phyloP scores from a whole-genome alignment of 2,888 invertebrate species.

The Acanthosepion esculentum region DNA sequence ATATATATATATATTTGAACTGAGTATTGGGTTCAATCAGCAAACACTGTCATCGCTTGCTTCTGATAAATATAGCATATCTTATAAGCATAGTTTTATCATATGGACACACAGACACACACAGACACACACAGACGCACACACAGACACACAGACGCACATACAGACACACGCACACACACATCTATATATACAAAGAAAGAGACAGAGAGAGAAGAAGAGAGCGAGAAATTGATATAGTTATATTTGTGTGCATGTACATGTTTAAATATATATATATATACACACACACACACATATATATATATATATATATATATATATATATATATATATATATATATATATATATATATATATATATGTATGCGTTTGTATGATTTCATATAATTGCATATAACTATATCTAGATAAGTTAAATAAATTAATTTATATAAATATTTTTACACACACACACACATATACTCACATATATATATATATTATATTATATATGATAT shows the following conservation, averaged over 20 bases:
- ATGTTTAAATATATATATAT: neutral
- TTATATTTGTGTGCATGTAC: neutral
- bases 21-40: too few relatives aligned
- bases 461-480: too few relatives aligned
- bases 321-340: neutral
- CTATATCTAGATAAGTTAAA: neutral
- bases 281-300: neutral
- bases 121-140: neutral
- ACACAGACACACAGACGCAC: neutral
- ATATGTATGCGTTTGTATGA: neutral
- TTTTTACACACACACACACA: too few relatives aligned
- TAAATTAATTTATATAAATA: too few relatives aligned
- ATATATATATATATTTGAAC: neutral
- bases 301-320: conserved; percentile 35
- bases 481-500: too few relatives aligned
- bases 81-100: too few relatives aligned
- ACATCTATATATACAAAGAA: too few relatives aligned
- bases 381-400: neutral
- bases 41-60: too few relatives aligned
- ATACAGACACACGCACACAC: neutral
- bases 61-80: too few relatives aligned
- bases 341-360: neutral
- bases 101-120: neutral
- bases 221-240: too few relatives aligned
- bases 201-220: too few relatives aligned